Percentiles rank a stretch among this genome's conserved stretches.
Evolutionary conservation across 1,140 invertebrate genomes (phyloP).

Genomic region (Drosophila varians): DNA sequence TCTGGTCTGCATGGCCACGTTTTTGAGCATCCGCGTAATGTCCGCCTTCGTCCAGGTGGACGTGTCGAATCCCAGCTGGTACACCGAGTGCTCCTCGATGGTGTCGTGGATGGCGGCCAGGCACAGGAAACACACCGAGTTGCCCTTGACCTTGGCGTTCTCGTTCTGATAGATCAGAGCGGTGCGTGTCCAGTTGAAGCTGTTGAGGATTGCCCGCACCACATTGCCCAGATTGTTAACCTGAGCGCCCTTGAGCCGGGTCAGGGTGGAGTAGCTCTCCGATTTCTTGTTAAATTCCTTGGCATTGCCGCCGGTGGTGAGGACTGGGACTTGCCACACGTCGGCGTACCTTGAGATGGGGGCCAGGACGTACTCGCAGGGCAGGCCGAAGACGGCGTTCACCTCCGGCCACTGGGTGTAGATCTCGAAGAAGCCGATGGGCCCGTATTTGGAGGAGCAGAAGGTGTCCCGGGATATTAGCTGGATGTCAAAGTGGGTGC

Average conservation of each 20-base stretch:
- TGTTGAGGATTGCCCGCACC: slow-evolving; percentile 87
- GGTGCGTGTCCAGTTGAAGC: slow-evolving; percentile 88
- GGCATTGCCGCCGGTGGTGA: slow-evolving; percentile 93
- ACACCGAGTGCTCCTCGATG: slow-evolving; percentile 83
- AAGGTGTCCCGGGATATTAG: slow-evolving; percentile 89
- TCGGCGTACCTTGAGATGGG: slow-evolving; percentile 94
- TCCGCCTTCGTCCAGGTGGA: slow-evolving; percentile 80
- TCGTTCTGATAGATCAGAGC: slow-evolving; percentile 89
- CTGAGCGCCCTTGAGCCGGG: slow-evolving; percentile 93
- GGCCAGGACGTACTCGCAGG: slow-evolving; percentile 95
- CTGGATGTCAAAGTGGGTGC: slow-evolving; percentile 88
- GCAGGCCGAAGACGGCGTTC: slow-evolving; percentile 95
- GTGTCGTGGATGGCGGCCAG: slow-evolving; percentile 87
- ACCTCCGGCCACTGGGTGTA: slow-evolving; percentile 84
- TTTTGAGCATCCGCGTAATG: slow-evolving; percentile 87
- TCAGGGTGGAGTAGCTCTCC: slow-evolving; percentile 89
- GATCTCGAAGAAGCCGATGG: slow-evolving; percentile 91
- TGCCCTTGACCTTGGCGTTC: slow-evolving; percentile 85
- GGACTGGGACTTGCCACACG: slow-evolving; percentile 94
- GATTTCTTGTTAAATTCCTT: slow-evolving; percentile 86
- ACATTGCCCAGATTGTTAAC: slow-evolving; percentile 88
- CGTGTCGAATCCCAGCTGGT: slow-evolving; percentile 87
- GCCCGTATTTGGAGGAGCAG: slow-evolving; percentile 91
- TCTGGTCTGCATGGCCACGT: slow-evolving; percentile 88
- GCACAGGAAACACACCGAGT: slow-evolving; percentile 89